Base-by-base conservation (phyloP, 2,888 invertebrate species). In the Tribolium freemani region DNA sequence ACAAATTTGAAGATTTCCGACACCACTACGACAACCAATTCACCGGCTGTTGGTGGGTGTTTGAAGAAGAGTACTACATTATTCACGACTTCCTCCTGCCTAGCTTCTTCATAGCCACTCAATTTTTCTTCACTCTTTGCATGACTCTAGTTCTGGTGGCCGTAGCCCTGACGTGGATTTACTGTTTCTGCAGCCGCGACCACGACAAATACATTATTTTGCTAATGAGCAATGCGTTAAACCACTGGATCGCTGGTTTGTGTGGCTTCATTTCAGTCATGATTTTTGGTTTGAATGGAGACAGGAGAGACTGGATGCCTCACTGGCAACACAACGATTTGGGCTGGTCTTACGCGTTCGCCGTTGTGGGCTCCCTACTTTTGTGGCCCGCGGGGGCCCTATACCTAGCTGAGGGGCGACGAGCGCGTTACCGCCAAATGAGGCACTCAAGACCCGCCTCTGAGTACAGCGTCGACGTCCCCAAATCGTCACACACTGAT, bases 51-150 rank as follows among this genome's bases (percentile, higher is more conserved):
- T 96, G 96, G 95, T 98, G 98, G 97, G 94, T 98, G 72, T 97
- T 97, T 83, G 96, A 98, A 87, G 97, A 97, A 85, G 98, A 98
- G 87, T 97, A 96, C 85, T 96, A 97, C 83, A 97, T 97, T 71
- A 96, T 98, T 77, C 93, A 96, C 81, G 94, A 96, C 80, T 93
- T 96, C 81, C 88, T 98, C 2, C 87, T 96, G 79, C 97, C 97
- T 63, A 93, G 94, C 9, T 98, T 98, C 88, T 97, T 97, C 83
- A 93, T 97, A 68, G 93, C 95, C 0, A 96, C 97, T 0, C 98
- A 98, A 85, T 94, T 97, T 77, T 96, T 98, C 88, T 96, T 96
- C 84, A 97, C 98, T 0, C 87, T 98, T 48, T 92, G 95, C 71
- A 89, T 98, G 86, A 94, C 96, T 8, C 88, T 96, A 80, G 90